Evolutionary conservation across 2,888 invertebrate genomes (phyloP).

Genomic region (Harmothoe impar): DNA sequence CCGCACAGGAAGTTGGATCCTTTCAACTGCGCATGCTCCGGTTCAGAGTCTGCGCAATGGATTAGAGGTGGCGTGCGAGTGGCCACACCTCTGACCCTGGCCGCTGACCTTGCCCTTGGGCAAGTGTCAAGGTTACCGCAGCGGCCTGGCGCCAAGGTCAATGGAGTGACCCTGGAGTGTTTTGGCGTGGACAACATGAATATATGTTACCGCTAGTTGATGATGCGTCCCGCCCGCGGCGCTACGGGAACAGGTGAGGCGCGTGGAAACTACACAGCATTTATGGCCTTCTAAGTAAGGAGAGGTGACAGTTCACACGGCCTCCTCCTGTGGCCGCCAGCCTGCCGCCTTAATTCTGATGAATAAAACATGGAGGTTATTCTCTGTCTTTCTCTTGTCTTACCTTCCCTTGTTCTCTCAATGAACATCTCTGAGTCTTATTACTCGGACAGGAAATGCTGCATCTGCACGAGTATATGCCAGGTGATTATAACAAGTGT

Average conservation of each 20-base stretch:
- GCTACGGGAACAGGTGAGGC: background rate
- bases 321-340: background rate
- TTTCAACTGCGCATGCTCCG: constrained; percentile 51
- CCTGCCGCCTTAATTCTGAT: background rate
- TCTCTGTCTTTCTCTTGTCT: background rate
- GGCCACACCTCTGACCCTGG: constrained; percentile 40
- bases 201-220: constrained; percentile 45
- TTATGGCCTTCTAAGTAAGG: constrained; percentile 1
- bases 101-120: constrained; percentile 50
- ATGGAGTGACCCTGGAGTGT: constrained; percentile 42
- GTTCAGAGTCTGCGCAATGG: constrained; percentile 46
- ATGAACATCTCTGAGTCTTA: too few relatives aligned
- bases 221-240: background rate
- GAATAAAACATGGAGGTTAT: background rate
- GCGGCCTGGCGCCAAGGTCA: constrained; percentile 27
- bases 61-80: constrained; percentile 21
- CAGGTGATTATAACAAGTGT: too few relatives aligned
- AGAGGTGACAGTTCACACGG: constrained; percentile 30
- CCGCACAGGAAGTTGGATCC: constrained; percentile 56
- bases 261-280: background rate
- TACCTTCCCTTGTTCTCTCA: too few relatives aligned
- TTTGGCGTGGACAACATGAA: constrained; percentile 28
- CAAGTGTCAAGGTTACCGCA: constrained; percentile 40
- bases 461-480: too few relatives aligned
- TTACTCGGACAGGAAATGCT: too few relatives aligned